Evolutionary conservation across 1,140 invertebrate genomes (phyloP), one percentile per base, ranked within the genome.

Genomic region (Oedothorax gibbosus): DNA sequence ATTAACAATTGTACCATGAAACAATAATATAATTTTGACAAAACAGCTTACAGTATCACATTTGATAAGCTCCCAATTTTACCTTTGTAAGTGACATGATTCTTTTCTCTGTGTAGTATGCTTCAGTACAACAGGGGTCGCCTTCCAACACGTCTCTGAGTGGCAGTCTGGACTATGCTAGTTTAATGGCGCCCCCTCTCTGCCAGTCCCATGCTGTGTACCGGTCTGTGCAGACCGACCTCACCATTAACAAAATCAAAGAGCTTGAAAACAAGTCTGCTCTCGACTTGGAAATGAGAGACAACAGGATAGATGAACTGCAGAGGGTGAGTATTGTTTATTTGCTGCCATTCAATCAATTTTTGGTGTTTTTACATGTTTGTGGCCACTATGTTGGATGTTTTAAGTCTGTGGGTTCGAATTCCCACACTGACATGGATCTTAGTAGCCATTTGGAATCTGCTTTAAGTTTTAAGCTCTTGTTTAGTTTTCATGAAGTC

Each of bases 301-400:
- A 98, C 92, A 96, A 94, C 91, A 96, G 96, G 93, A 97, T 99
- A 91, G 97, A 98, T 88, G 97, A 99, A 92, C 93, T 99, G 91
- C 96, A 94, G 92, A 84, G 86, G 81, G 86, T 86, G 54, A 71
- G 49, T 69, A 65, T 14, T 60, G n/a, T 11, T 6, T 60, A n/a
- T 60, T 60, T 14, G 57, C 5, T 5, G 12, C 12, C 9, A 14
- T 11, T 60, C 57, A 60, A 7, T n/a, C n/a, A 60, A 60, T 60
- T 35, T 35, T 35, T 35, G 35, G 35, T 2, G 35, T 35, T 35
- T 35, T 35, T 35, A 35, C 35, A 35, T 35, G 35, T 35, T 5
- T 35, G 35, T 35, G 1, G 35, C 35, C 35, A 35, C 35, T 35
- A 35, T 35, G 35, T 35, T 35, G 35, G 1, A 35, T 35, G 35